Evolutionary conservation across 2,113 vertebrate genomes (phyloP).

Genomic region (Channa maculata): DNA sequence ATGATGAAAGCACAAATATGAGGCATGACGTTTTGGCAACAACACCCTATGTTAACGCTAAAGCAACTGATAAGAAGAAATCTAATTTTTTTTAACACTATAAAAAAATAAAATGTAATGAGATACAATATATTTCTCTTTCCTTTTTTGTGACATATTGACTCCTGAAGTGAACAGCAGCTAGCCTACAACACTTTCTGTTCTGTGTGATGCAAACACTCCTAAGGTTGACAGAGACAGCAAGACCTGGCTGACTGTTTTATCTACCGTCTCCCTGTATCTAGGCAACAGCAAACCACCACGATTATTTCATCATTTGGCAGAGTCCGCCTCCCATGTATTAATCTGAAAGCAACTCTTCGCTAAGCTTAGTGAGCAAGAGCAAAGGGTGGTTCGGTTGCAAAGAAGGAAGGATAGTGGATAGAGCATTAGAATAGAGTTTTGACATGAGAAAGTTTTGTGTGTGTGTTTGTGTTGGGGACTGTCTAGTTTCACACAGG

Average conservation of each 20-base stretch:
- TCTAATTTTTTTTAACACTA: not conserved
- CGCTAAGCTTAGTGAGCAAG: conserved; percentile 49
- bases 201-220: conserved; percentile 26
- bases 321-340: conserved; percentile 61
- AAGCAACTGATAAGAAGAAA: no score
- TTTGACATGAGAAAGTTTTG: not conserved
- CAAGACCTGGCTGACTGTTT: conserved; percentile 48
- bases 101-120: conserved; percentile 6
- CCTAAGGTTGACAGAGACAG: conserved; percentile 53
- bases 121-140: not conserved
- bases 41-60: conserved; percentile 5
- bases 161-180: not conserved
- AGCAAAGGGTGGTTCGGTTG: conserved; percentile 47
- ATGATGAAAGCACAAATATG: conserved; percentile 21
- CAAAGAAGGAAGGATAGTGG: conserved; percentile 25
- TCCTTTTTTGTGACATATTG: not conserved
- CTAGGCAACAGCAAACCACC: conserved; percentile 75
- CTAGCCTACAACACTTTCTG: not conserved
- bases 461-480: not conserved
- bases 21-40: conserved; percentile 15
- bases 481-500: conserved; percentile 3
- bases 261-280: conserved; percentile 56
- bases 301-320: conserved; percentile 73
- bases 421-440: conserved; percentile 5
- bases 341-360: conserved; percentile 71